Conservation (phyloP, 2,113 vertebrate genomes). For the Syngnathus typhle region DNA sequence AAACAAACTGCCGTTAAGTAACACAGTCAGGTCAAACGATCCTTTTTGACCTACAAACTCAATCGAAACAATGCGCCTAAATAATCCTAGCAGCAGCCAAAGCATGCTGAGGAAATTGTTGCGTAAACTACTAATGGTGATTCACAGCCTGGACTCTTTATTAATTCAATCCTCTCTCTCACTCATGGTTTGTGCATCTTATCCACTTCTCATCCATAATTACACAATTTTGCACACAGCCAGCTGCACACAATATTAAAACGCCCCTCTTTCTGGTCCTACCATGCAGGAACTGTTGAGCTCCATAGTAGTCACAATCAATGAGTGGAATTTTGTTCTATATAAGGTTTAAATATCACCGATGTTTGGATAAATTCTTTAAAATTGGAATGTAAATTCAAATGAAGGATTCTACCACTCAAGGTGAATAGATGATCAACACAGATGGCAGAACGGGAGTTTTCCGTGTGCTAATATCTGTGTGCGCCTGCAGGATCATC, state of each 20-base stretch:
- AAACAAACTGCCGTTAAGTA: no score
- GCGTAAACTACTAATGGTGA: constrained; percentile 1
- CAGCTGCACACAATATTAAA: background rate
- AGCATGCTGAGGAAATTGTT: background rate
- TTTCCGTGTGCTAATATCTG: constrained; percentile 40
- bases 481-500: constrained; percentile 82
- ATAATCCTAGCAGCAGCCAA: background rate
- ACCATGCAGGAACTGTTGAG: background rate
- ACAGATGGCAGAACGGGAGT: constrained; percentile 33
- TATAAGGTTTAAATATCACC: no score
- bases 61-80: background rate
- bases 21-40: no score
- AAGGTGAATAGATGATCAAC: constrained; percentile 9
- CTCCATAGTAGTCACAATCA: background rate
- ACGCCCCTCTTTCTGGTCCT: background rate
- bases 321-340: background rate
- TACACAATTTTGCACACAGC: background rate
- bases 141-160: background rate
- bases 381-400: background rate
- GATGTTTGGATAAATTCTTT: background rate
- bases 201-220: constrained; percentile 4
- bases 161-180: background rate
- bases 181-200: background rate
- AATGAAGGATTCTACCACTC: no score
- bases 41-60: no score